Percentiles rank a stretch among this genome's conserved stretches.
Conservation (phyloP, 1,140 invertebrate genomes). For the Belonocnema kinseyi region DNA sequence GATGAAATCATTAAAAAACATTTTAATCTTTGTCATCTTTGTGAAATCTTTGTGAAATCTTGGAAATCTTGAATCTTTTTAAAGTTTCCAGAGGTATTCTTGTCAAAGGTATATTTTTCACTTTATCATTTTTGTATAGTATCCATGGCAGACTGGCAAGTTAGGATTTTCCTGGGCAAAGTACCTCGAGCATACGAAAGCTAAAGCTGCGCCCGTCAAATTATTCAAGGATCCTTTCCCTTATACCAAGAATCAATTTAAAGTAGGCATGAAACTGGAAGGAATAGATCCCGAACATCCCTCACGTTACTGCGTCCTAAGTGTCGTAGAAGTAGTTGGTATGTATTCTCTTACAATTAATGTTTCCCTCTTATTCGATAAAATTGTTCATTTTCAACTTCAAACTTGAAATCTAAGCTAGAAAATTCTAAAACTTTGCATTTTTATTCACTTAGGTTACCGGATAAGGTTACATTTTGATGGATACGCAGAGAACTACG, state of each 20-base stretch:
- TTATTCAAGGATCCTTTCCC: slow-evolving; percentile 88
- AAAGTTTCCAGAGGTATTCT: no score
- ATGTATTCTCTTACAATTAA: slow-evolving; percentile 34
- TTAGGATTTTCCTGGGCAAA: slow-evolving; percentile 86
- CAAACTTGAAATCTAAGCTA: slow-evolving; percentile 28
- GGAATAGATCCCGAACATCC: slow-evolving; percentile 95
- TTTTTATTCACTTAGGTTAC: slow-evolving; percentile 77
- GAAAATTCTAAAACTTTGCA: neutral
- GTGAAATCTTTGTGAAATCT: no score
- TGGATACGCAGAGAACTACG: slow-evolving; percentile 91
- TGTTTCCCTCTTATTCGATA: slow-evolving; percentile 36
- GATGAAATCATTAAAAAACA: no score
- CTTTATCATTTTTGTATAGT: slow-evolving; percentile 10
- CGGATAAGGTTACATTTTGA: slow-evolving; percentile 94
- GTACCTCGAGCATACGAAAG: slow-evolving; percentile 83
- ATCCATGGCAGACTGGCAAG: slow-evolving; percentile 80
- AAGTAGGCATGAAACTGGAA: slow-evolving; percentile 93
- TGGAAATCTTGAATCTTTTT: no score
- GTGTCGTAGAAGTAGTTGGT: slow-evolving; percentile 84
- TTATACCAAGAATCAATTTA: slow-evolving; percentile 83
- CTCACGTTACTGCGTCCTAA: slow-evolving; percentile 91
- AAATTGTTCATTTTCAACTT: slow-evolving; percentile 18
- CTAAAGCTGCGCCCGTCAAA: slow-evolving; percentile 84
- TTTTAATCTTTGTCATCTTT: no score
- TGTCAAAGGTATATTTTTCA: neutral